These are phyloP conservation scores for Hermaeophaga mercurialis DNA, from an alignment of 2,888 invertebrate species.

Conservation along the genomic window DNA sequence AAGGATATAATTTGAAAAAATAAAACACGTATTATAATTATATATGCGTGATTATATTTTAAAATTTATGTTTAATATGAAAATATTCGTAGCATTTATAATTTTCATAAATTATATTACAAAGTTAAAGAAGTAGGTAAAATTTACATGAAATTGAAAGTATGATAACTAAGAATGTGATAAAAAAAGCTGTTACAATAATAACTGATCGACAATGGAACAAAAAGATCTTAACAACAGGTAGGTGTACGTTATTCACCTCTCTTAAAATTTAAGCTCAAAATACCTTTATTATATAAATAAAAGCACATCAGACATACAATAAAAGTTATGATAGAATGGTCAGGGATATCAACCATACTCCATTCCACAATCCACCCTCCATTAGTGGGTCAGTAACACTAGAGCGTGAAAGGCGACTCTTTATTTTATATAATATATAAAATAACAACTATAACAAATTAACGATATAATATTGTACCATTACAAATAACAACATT, in stretches of 20 bases:
- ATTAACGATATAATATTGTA: slow-evolving; percentile 57
- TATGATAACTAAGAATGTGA: slow-evolving; percentile 48
- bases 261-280: slow-evolving; percentile 56
- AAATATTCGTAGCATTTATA: slow-evolving; percentile 58
- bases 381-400: slow-evolving; percentile 38
- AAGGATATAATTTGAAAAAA: no score
- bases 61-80: slow-evolving; percentile 57
- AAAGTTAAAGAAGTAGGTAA: slow-evolving; percentile 54
- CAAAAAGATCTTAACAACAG: slow-evolving; percentile 51
- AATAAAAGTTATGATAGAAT: slow-evolving; percentile 51
- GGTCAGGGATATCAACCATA: slow-evolving; percentile 50
- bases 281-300: slow-evolving; percentile 55
- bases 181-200: slow-evolving; percentile 55
- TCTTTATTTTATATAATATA: slow-evolving; percentile 48
- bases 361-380: slow-evolving; percentile 52
- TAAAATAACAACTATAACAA: slow-evolving; percentile 58
- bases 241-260: slow-evolving; percentile 53
- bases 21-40: slow-evolving; percentile 27
- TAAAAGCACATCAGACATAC: slow-evolving; percentile 56
- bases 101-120: slow-evolving; percentile 57
- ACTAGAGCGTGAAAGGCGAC: slow-evolving; percentile 38
- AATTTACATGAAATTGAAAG: slow-evolving; percentile 50
- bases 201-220: slow-evolving; percentile 51
- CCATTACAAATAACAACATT: slow-evolving; percentile 58
- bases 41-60: slow-evolving; percentile 58